phyloP scores from a whole-genome alignment of 2,888 invertebrate species.

The Leptopilina drosophilae region DNA sequence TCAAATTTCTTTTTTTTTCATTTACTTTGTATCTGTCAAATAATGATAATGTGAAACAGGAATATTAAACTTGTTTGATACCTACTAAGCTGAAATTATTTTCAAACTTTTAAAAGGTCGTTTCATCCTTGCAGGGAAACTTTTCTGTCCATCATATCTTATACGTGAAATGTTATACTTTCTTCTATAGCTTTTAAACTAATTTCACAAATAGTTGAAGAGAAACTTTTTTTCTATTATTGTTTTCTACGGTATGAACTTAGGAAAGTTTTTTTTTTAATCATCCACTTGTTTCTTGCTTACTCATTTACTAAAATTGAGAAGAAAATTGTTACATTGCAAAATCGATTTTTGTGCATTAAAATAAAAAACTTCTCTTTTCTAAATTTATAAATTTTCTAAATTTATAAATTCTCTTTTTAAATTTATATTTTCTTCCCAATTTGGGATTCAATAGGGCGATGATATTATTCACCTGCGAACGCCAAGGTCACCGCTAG shows the following conservation, averaged over 20 bases:
- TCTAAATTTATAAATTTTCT: too few species aligned
- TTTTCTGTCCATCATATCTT: slow-evolving; percentile 1
- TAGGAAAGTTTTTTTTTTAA: background rate
- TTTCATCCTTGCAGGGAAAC: background rate
- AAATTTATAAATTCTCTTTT: too few species aligned
- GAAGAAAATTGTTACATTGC: too few species aligned
- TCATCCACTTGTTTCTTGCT: background rate
- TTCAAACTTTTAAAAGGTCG: slow-evolving; percentile 3
- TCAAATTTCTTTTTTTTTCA: too few species aligned
- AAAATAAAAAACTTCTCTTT: too few species aligned
- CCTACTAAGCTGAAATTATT: slow-evolving; percentile 6
- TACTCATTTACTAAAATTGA: too few species aligned
- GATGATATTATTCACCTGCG: too few species aligned
- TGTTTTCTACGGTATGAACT: background rate
- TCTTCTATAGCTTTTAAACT: background rate
- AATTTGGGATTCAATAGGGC: too few species aligned
- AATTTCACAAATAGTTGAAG: background rate
- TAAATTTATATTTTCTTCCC: too few species aligned
- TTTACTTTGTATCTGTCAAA: background rate
- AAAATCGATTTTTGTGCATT: too few species aligned
- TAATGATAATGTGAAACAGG: background rate
- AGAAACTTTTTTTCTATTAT: background rate
- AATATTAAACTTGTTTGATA: background rate
- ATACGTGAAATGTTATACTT: background rate
- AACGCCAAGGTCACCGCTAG: too few species aligned